Base-by-base conservation (phyloP, 2,113 vertebrate genomes). In the Catharus fuscescens region DNA sequence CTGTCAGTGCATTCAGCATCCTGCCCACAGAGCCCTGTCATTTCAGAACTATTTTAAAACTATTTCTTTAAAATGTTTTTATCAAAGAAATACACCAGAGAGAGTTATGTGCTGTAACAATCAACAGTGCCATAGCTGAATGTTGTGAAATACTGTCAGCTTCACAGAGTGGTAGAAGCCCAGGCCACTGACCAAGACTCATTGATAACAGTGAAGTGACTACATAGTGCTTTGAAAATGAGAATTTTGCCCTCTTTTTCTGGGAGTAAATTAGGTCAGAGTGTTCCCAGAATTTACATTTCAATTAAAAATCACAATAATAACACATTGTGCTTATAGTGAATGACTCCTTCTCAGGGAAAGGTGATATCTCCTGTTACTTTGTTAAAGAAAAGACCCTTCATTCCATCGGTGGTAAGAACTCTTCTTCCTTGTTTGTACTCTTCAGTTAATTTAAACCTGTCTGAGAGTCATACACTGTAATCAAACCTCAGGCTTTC, bases 241-340 rank as follows among this genome's bases (percentile, higher is more conserved):
- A 99, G 98, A 98, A 98, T 98, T 98, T 98, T 98, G 97, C 97
- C 98, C 97, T 98, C 98, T 96, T 98, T 98, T 97, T 96, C 96
- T 98, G 95, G 92, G 95, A 98, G 97, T 98, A 98, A 98, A 98
- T 98, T 98, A 98, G 98, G 98, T 98, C 98, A 98, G 96, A 97
- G 98, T 98, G 98, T 98, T 99, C 98, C 98, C 98, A 98, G 98
- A 99, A 99, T 99, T 99, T 99, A 99, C 99, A 99, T 99, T 99
- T 99, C 98, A 99, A 99, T 99, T 99, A 99, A 99, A 98, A 98
- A 98, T 99, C 98, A 98, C 98, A 98, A 98, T 99, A 99, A 99
- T 98, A 99, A 99, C 97, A 98, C 99, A 99, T 99, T 99, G 99
- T 99, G 98, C 98, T 97, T 98, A 98, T 97, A 96, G 97, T 98